phyloP scores from a whole-genome alignment of 2,888 invertebrate species.

The Epistrophella euchroma region DNA sequence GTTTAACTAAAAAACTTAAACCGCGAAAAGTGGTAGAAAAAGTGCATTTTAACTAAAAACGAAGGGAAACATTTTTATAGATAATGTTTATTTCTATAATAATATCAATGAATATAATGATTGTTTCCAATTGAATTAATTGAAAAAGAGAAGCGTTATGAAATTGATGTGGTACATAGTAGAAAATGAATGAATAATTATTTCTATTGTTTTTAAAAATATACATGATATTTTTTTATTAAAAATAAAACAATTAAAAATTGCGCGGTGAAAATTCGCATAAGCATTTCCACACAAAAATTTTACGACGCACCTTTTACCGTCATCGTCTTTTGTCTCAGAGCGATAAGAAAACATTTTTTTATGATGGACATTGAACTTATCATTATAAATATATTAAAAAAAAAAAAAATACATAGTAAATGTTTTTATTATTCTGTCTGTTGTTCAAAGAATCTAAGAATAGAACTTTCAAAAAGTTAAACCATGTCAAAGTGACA shows the following conservation, averaged over 20 bases:
- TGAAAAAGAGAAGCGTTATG: slow-evolving; percentile 9
- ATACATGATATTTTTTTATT: background rate
- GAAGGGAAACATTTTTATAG: background rate
- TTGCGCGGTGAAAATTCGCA: background rate
- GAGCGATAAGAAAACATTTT: slow-evolving; percentile 12
- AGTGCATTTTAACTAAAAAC: slow-evolving; percentile 13
- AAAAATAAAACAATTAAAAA: background rate
- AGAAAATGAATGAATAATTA: background rate
- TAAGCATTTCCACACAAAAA: background rate
- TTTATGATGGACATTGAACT: slow-evolving; percentile 3
- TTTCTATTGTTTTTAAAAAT: background rate
- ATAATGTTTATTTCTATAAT: background rate
- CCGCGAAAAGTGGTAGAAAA: slow-evolving; percentile 8
- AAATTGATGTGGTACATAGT: background rate
- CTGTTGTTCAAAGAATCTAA: background rate
- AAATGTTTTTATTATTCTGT: background rate
- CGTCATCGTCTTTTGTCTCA: background rate
- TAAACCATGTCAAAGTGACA: slow-evolving; percentile 4
- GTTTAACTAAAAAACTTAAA: background rate
- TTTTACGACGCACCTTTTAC: background rate
- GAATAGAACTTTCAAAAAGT: background rate
- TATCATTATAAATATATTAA: background rate
- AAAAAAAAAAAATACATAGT: too few species aligned
- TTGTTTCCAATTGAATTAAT: background rate
- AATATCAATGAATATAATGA: background rate